phyloP scores from a whole-genome alignment of 1,140 invertebrate species.

The Formica selysi region DNA sequence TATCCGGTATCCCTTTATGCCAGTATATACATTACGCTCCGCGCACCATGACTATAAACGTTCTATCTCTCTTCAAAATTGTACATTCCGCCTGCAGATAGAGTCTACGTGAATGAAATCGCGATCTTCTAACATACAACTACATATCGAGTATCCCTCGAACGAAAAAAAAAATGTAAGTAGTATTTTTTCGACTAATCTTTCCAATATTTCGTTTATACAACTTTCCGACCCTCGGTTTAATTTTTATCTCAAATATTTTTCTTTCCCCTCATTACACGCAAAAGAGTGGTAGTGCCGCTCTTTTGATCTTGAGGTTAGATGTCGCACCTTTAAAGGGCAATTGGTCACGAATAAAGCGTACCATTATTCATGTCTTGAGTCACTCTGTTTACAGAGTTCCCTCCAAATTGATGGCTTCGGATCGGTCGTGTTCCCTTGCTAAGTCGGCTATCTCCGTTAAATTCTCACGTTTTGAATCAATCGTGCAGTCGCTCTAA shows the following conservation, averaged over 20 bases:
- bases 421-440: constrained; percentile 39
- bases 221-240: background rate
- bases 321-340: constrained; percentile 56
- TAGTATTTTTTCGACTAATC: background rate
- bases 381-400: constrained; percentile 57
- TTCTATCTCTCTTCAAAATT: constrained; percentile 52
- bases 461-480: constrained; percentile 65
- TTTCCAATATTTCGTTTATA: background rate
- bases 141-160: no score
- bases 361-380: constrained; percentile 53
- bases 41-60: constrained; percentile 53
- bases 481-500: constrained; percentile 60
- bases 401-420: constrained; percentile 53
- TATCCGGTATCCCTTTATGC: constrained; percentile 60
- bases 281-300: background rate
- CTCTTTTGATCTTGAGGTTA: constrained; percentile 43
- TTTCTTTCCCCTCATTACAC: background rate
- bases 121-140: constrained; percentile 5
- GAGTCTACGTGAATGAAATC: constrained; percentile 29
- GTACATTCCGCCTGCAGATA: constrained; percentile 36
- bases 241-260: constrained; percentile 8
- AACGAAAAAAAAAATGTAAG: background rate
- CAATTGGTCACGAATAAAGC: constrained; percentile 55
- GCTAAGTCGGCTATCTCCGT: constrained; percentile 38
- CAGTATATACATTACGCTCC: constrained; percentile 48